These are phyloP conservation scores for Nomada goodeniana DNA, from an alignment of 2,888 invertebrate species.

Conservation along the genomic window DNA sequence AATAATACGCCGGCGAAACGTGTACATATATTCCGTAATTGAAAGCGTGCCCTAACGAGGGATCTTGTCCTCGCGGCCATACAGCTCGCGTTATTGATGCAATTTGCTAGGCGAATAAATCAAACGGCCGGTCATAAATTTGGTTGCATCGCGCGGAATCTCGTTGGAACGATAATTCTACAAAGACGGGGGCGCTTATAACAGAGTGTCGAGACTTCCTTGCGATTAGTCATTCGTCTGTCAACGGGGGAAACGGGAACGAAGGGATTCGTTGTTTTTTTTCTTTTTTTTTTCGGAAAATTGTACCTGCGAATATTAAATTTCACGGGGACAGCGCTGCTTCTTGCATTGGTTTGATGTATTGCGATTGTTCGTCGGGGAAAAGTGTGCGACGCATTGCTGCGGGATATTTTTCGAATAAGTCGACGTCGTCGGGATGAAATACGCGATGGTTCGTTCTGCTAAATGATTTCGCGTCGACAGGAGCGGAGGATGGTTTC, in stretches of 20 bases:
- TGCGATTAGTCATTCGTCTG: constrained; percentile 5
- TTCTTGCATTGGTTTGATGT: no score
- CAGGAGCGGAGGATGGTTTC: no score
- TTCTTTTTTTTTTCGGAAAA: no score
- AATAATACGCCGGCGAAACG: constrained; percentile 45
- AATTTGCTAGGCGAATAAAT: constrained; percentile 56
- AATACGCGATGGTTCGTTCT: no score
- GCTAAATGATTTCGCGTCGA: no score
- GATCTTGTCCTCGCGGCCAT: constrained; percentile 39
- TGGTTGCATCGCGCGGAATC: constrained; percentile 29
- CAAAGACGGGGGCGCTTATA: constrained; percentile 30
- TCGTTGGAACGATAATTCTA: constrained; percentile 45
- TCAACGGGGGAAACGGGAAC: not conserved
- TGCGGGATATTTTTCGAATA: no score
- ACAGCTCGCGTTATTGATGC: constrained; percentile 31
- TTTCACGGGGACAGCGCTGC: no score
- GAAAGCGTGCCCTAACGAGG: constrained; percentile 51
- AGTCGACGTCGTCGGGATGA: no score
- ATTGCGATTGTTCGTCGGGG: no score
- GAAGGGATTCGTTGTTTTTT: no score
- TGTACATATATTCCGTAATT: constrained; percentile 50
- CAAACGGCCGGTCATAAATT: constrained; percentile 50
- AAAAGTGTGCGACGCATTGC: no score
- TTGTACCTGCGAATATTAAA: no score
- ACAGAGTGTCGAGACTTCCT: constrained; percentile 1